Evolutionary conservation across 2,888 invertebrate genomes (phyloP), one percentile per base, ranked within the genome.

Genomic region (Campoplex nolae): DNA sequence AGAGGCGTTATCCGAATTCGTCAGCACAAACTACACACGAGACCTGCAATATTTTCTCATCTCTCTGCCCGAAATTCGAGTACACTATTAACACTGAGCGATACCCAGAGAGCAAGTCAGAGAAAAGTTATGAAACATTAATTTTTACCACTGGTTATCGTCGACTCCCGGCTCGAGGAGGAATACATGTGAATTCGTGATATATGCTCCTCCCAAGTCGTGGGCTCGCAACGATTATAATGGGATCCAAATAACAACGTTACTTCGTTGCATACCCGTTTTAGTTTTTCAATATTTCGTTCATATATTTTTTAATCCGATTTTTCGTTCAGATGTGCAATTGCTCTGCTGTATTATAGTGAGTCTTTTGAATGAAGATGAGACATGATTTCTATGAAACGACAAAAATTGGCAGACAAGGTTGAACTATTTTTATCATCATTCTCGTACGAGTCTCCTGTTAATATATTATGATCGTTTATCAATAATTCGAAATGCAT

Each of bases 81-180:
- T 38, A 54, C n/a, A 23, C 42, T 65, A 48, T 45, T 35, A 42
- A 48, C 28, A 68, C 38, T 9, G 23, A 48, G 77, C 7, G 51
- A 11, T 54, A 67, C 45, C 23, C 23, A 23, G n/a, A 54, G 23
- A 67, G 9, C 32, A 16, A 54, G 38, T 6, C 23, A 48, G 38
- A 62, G 45, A 62, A 62, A 67, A 68, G 38, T 38, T 83, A 80
- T 77, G 83, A 81, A 86, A 86, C 80, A 86, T 86, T 80, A 86
- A 80, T 76, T 80, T 83, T 80, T 76, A 80, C 67, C 65, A 83
- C 65, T 65, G 65, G 79, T 80, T 80, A 86, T 80, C 86, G 83
- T 73, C 76, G 71, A 71, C 70, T 51, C 13, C 68, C 74, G 67
- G 65, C 65, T 28, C 70, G 76, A 70, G 54, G 35, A 56, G 71